Evolutionary conservation across 2,113 vertebrate species (phyloP), one percentile per base, ranked within the genome.

Genomic region (Scomber colias): DNA sequence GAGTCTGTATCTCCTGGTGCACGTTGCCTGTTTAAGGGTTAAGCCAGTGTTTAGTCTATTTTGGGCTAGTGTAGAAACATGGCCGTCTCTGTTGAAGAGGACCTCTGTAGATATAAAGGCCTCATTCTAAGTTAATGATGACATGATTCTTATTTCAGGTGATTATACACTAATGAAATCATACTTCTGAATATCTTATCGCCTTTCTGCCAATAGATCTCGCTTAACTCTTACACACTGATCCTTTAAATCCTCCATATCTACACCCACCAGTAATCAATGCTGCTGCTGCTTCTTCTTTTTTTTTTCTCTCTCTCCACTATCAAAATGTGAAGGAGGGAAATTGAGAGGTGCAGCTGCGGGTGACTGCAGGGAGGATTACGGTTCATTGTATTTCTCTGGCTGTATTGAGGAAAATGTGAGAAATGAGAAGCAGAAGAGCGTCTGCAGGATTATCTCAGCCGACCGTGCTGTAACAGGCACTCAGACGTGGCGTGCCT

Each of bases 311-410:
- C 31, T 11, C 13, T 49, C 10, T 67, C 7, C 48, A 2, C 59
- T 68, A 61, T 84, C 76, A 72, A 71, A 79, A 75, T 53, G 76
- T 79, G 81, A 81, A 74, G 62, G 49, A 66, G 53, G 62, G 62
- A 73, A 81, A 64, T 44, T 54, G 71, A 88, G 69, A 83, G 78
- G 59, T 46, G 72, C n/a, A 57, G 89, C 87, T 53, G 46, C 69
- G 21, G 67, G 85, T 62, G 31, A 65, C 60, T n/a, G 78, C 85
- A 80, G 50, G 3, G 74, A 85, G 83, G 87, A 91, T 92, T 88
- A 85, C 44, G 35, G 65, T 72, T 76, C 64, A 82, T 81, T 90
- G 83, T 88, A 13, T 62, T 81, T 68, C 61, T 60, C 62, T 57
- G 16, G 45, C 76, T 57, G 57, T 30, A 50, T 44, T 8, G 54